Conservation (phyloP, 1,140 invertebrate species). For the Drosophila erecta region DNA sequence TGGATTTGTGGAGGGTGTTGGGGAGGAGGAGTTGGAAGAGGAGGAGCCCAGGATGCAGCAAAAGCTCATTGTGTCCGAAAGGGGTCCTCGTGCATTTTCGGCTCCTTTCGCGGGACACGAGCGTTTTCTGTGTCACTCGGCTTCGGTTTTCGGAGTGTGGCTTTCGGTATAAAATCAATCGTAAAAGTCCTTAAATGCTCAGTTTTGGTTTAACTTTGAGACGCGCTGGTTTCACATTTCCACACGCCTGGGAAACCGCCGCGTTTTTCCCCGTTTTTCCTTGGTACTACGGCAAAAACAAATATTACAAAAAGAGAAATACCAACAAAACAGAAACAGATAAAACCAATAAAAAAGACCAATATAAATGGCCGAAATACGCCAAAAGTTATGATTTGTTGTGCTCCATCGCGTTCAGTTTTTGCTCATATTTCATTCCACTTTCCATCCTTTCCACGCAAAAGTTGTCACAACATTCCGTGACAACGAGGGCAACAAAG, state of each 20-base stretch:
- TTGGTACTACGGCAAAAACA: conserved; percentile 46
- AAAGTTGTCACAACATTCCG: conserved; percentile 45
- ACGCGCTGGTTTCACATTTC: conserved; percentile 59
- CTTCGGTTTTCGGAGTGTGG: conserved; percentile 42
- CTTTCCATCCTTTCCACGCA: conserved; percentile 23
- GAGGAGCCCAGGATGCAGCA: conserved; percentile 6
- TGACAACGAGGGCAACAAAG: conserved; percentile 40
- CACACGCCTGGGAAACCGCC: conserved; percentile 39
- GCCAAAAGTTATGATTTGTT: conserved; percentile 40
- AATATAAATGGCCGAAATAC: conserved; percentile 37
- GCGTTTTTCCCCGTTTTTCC: conserved; percentile 43
- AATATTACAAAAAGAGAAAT: conserved; percentile 24
- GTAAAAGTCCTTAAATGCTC: conserved; percentile 83
- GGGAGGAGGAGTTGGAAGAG: not conserved
- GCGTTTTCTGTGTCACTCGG: conserved; percentile 67
- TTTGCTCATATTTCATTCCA: conserved; percentile 28
- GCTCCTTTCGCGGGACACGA: conserved; percentile 30
- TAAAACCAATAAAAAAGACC: conserved; percentile 27
- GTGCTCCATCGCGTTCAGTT: conserved; percentile 43
- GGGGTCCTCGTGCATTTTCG: conserved; percentile 31
- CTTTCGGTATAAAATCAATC: conserved; percentile 83
- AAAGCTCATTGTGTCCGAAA: conserved; percentile 64
- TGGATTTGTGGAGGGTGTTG: conserved; percentile 28
- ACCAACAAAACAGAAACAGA: conserved; percentile 15
- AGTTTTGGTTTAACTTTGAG: conserved; percentile 78